phyloP scores from a whole-genome alignment of 1,140 invertebrate species.

The Drosophila malerkotliana region DNA sequence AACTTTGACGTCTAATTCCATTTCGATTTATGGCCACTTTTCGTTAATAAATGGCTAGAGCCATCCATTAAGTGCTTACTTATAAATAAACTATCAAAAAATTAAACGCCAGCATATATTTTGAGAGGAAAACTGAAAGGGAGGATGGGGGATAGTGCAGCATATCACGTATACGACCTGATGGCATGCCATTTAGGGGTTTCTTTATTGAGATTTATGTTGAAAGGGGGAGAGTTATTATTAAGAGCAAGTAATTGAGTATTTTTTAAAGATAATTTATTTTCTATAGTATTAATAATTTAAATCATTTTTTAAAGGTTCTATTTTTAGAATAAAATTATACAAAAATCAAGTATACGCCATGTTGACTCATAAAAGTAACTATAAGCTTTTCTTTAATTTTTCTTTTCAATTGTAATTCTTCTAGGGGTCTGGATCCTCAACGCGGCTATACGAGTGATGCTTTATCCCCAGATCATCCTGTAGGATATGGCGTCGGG shows the following conservation, averaged over 20 bases:
- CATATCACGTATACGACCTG: neutral
- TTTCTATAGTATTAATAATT: no score
- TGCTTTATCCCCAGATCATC: constrained; percentile 86
- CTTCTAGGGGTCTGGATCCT: constrained; percentile 85
- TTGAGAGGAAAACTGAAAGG: neutral
- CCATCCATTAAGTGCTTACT: neutral
- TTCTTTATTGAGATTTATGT: neutral
- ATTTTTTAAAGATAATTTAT: no score
- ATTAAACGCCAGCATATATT: neutral
- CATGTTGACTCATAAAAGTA: no score
- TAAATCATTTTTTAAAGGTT: no score
- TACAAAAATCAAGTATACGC: no score
- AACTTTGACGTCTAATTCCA: neutral
- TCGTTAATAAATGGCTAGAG: neutral
- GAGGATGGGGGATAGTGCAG: neutral
- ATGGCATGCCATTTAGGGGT: neutral
- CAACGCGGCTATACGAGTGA: constrained; percentile 90
- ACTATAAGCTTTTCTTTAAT: no score
- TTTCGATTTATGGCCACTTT: neutral
- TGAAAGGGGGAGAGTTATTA: no score
- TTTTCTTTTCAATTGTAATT: no score
- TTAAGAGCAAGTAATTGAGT: no score
- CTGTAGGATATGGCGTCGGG: constrained; percentile 60
- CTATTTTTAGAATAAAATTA: no score
- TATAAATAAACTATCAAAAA: constrained; percentile 1